Percentiles rank a stretch among this genome's conserved stretches.
phyloP scores from a whole-genome alignment of 2,797 vertebrate genomes.

The Cyclopterus lumpus region DNA sequence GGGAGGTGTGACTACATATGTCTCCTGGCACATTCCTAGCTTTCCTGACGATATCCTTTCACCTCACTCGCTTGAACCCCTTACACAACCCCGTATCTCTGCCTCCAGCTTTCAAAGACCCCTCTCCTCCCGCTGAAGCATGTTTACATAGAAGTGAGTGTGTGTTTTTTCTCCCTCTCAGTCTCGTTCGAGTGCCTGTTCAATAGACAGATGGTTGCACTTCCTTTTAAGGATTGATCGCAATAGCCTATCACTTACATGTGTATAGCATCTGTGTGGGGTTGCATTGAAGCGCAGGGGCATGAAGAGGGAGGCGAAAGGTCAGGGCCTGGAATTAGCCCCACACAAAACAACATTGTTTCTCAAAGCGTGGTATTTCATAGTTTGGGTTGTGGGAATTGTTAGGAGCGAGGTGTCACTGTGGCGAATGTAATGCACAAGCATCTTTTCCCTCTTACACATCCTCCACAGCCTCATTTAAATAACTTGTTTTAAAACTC shows the following conservation, averaged over 20 bases:
- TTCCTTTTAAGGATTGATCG: constrained; percentile 86
- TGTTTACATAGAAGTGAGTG: constrained; percentile 80
- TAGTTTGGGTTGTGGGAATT: constrained; percentile 66
- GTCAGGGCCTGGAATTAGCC: constrained; percentile 60
- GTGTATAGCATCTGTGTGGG: constrained; percentile 73
- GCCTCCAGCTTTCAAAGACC: constrained; percentile 60
- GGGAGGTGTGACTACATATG: constrained; percentile 40
- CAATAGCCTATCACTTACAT: constrained; percentile 72
- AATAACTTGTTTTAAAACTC: constrained; percentile 66
- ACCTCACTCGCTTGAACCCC: constrained; percentile 27
- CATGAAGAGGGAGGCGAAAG: constrained; percentile 39
- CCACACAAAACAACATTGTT: constrained; percentile 43
- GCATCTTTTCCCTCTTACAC: constrained; percentile 29
- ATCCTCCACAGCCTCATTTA: constrained; percentile 53
- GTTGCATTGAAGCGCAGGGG: constrained; percentile 47
- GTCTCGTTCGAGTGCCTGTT: constrained; percentile 71
- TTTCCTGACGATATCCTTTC: constrained; percentile 36
- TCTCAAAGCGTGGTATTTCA: constrained; percentile 52
- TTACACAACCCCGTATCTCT: constrained; percentile 32
- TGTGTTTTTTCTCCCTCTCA: constrained; percentile 76
- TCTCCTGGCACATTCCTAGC: constrained; percentile 50
- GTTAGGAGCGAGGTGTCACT: constrained; percentile 69
- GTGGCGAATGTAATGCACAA: constrained; percentile 48
- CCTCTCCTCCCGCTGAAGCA: constrained; percentile 63
- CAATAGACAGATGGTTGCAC: constrained; percentile 75